phyloP scores from a whole-genome alignment of 92 coral and sea anemone species.

The Phenganax marumi region DNA sequence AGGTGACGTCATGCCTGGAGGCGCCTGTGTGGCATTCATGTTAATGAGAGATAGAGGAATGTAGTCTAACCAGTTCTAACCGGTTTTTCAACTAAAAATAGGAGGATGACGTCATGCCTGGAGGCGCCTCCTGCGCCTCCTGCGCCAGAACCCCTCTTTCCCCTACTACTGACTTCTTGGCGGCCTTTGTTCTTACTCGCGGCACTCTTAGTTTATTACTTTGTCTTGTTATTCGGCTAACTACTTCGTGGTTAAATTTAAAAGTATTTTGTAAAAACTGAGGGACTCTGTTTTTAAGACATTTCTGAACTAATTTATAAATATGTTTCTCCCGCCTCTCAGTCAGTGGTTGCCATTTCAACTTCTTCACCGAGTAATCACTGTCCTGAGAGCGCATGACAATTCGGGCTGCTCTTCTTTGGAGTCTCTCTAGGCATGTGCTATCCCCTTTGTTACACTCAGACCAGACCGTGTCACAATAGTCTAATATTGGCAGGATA shows the following conservation, averaged over 20 bases:
- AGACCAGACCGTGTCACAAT: slow-evolving; percentile 52
- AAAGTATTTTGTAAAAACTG: slow-evolving; percentile 5
- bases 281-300: background rate
- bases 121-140: too few species aligned
- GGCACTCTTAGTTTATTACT: slow-evolving; percentile 1
- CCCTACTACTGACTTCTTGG: slow-evolving; percentile 53
- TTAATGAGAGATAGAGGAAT: too few species aligned
- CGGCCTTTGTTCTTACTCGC: slow-evolving; percentile 53
- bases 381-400: background rate
- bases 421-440: slow-evolving; percentile 23
- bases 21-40: too few species aligned
- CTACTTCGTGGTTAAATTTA: slow-evolving; percentile 29
- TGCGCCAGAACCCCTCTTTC: too few species aligned
- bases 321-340: background rate
- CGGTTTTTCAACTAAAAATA: too few species aligned
- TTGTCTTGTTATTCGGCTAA: slow-evolving; percentile 45
- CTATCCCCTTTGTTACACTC: slow-evolving; percentile 21
- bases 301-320: background rate
- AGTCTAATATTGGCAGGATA: slow-evolving; percentile 45
- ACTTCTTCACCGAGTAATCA: background rate
- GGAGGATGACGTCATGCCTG: too few species aligned
- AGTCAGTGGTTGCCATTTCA: background rate
- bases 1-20: too few species aligned
- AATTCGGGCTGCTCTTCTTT: slow-evolving; percentile 7
- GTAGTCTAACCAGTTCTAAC: too few species aligned